Base-by-base conservation (phyloP, 2,113 vertebrate genomes). In the Anhinga anhinga region DNA sequence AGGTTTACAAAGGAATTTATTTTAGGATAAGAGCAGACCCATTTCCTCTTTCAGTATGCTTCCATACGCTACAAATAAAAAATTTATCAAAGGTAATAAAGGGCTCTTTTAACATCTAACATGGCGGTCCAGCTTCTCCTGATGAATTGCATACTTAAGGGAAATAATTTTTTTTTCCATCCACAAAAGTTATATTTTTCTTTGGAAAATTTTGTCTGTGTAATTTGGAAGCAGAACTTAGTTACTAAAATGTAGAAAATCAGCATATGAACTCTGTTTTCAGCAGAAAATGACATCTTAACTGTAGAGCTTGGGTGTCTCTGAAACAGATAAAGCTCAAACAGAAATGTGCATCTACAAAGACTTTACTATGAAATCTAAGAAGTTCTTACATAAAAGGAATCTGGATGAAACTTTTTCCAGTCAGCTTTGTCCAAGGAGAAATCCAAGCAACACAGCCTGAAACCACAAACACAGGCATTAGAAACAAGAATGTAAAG, bases 1-100 rank as follows among this genome's bases (percentile, higher is more conserved):
- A 95, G 63, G 85, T 95, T 92, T 94, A 94, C 29, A 92, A 63
- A 67, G 62, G 22, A 83, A 67, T 88, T 95, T 78, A 81, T 92
- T 97, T 94, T 92, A 71, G 77, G 56, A 56, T 90, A 92, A 93
- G 47, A 92, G 67, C 66, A 90, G 42, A 71, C 5, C 15, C 23
- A 80, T 50, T 93, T 95, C 87, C 66, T 90, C 63, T 78, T 88
- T 77, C 82, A 82, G 23, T 73, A 38, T 71, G 55, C 26, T 44
- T 88, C 86, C 92, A 94, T 52, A 90, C 1, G 13, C 59, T 58
- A 71, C 45, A 80, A 88, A 95, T 59, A 92, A 92, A 88, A 70
- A 53, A 59, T 32, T 70, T 88, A 83, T 90, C 76, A 83, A 86
- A 82, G 21, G 32, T 77, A 86, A 93, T 42, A 88, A 82, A 93